These are phyloP conservation scores for Pachyramphus minor DNA, from an alignment of 2,113 vertebrate species.

Conservation along the genomic window DNA sequence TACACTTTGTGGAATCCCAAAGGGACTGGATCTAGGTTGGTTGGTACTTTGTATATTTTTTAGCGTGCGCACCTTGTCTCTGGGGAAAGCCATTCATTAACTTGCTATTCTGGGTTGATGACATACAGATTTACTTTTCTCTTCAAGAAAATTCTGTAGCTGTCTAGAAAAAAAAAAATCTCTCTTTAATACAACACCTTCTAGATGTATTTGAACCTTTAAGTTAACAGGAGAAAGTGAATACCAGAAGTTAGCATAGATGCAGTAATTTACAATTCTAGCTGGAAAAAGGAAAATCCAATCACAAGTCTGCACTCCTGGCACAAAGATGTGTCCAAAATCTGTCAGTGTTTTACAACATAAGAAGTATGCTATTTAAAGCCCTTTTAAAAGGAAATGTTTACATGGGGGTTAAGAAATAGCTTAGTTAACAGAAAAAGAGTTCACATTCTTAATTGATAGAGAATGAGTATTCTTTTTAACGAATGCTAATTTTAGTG, in stretches of 20 bases:
- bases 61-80: constrained; percentile 10
- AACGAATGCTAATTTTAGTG: background rate
- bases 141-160: constrained; percentile 17
- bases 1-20: background rate
- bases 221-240: background rate
- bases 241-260: background rate
- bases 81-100: constrained; percentile 41
- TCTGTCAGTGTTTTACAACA: background rate
- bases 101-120: constrained; percentile 25
- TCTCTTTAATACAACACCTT: background rate
- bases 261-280: background rate
- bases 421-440: background rate
- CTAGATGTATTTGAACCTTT: background rate
- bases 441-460: background rate
- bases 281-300: background rate
- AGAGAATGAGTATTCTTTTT: background rate
- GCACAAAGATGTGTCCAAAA: background rate
- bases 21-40: background rate
- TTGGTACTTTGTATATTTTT: constrained; percentile 49
- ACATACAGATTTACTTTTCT: constrained; percentile 56
- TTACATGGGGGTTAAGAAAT: background rate
- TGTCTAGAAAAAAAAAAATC: background rate
- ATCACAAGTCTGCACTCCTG: background rate
- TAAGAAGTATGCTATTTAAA: background rate
- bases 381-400: background rate